Evolutionary conservation across 2,888 invertebrate genomes (phyloP).

Genomic region (Pristionchus fissidentatus): DNA sequence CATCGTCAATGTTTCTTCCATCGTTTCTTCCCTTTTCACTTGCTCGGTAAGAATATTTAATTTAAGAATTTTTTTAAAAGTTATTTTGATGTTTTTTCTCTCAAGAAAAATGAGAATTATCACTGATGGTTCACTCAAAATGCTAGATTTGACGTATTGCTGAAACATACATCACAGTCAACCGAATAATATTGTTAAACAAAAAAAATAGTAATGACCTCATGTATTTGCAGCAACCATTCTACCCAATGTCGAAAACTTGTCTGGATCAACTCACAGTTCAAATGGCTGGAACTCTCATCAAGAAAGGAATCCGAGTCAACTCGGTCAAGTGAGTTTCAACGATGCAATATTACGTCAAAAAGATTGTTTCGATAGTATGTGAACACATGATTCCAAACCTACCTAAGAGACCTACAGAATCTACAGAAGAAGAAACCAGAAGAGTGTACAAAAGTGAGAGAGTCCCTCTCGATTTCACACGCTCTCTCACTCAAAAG

Average conservation of each 20-base stretch:
- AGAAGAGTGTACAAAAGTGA: no score
- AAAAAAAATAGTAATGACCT: no score
- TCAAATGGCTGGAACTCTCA: constrained; percentile 33
- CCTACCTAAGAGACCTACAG: no score
- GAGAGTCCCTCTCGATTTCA: no score
- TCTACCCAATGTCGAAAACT: constrained; percentile 39
- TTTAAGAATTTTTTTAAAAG: not conserved
- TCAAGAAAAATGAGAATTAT: not conserved
- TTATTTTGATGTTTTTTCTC: not conserved
- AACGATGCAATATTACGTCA: not conserved
- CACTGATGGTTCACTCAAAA: not conserved
- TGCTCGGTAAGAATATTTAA: constrained; percentile 7
- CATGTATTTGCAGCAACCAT: not conserved
- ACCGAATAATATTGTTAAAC: no score
- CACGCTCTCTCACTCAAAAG: no score
- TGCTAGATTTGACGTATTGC: no score
- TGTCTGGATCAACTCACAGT: constrained; percentile 35
- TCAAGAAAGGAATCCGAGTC: constrained; percentile 41
- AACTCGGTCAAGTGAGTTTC: constrained; percentile 21
- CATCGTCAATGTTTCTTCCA: constrained; percentile 43
- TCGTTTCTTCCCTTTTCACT: not conserved
- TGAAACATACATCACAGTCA: no score
- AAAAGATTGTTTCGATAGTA: no score
- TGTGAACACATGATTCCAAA: no score
- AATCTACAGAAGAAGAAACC: no score